Evolutionary conservation across 2,113 vertebrate genomes (phyloP), one percentile per base, ranked within the genome.

Genomic region (Furnarius figulus): DNA sequence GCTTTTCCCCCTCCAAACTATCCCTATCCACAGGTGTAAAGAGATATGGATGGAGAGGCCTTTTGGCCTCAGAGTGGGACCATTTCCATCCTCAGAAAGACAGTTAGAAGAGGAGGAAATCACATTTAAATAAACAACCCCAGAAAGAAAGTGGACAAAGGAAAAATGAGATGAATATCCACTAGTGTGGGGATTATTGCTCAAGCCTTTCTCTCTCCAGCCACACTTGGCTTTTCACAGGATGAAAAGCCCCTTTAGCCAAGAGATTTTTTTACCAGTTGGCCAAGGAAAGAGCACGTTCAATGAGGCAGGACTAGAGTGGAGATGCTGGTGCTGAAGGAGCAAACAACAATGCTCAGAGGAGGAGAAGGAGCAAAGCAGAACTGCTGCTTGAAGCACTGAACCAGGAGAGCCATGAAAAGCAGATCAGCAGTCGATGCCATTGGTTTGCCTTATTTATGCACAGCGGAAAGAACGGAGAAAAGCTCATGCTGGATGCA

Each of bases 361-460:
- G 27, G 67, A 28, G 27, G 67, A 28, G 53, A 74, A 47, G 52
- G 2, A 63, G 74, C 30, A 28, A 65, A 93, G 56, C 23, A 35
- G 55, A 89, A 23, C 14, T 1, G 14, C 84, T 25, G 22, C 19
- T 30, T 37, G 46, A 6, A 56, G 33, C 86, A 62, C 30, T 8
- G 46, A 40, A 42, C 33, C 3, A 11, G 3, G 8, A 71, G 8
- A 25, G 19, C 49, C 66, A 76, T 3, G 14, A 40, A 53, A 66
- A 25, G 50, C 52, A 59, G 67, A 86, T 24, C 89, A 31, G 84
- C 31, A 4, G 72, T 74, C 1, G 15, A 23, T 33, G 70, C 22
- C n/a, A 81, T 94, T 95, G 87, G 89, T 95, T 94, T 94, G 20
- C 77, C 77, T 91, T 65, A 63, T 75, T 93, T 86, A 31, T 10